These are phyloP conservation scores for Macropus fuliginosus DNA, from an alignment of 2,797 vertebrate species.

Conservation along the genomic window DNA sequence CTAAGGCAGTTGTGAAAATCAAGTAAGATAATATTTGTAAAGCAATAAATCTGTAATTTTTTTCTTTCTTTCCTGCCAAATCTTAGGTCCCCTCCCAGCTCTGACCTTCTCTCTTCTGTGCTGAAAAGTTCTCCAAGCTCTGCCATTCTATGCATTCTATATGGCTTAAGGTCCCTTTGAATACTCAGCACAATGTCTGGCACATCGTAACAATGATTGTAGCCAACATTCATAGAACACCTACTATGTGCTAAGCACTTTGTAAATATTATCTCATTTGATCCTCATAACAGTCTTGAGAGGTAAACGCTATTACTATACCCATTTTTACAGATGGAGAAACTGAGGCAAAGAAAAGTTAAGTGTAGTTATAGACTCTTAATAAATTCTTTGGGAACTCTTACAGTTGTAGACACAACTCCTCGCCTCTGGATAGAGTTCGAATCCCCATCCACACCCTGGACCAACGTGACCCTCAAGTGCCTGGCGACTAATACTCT, in stretches of 20 bases:
- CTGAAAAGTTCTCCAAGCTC: too few species aligned
- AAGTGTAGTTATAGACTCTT: background rate
- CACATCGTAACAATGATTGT: background rate
- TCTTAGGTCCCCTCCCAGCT: background rate
- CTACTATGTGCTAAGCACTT: background rate
- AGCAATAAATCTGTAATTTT: background rate
- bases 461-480: background rate
- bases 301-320: background rate
- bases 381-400: background rate
- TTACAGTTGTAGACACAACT: background rate
- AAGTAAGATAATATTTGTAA: background rate
- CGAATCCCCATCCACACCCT: background rate
- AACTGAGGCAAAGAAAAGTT: background rate
- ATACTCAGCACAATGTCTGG: background rate
- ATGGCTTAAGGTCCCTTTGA: background rate
- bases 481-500: background rate
- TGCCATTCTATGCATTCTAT: background rate
- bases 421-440: background rate
- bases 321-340: background rate
- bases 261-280: background rate
- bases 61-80: background rate
- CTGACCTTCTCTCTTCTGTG: too few species aligned
- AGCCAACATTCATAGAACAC: background rate
- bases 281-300: background rate
- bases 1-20: background rate